Conservation (phyloP, 2,113 vertebrate genomes). For the Lepisosteus oculatus region DNA sequence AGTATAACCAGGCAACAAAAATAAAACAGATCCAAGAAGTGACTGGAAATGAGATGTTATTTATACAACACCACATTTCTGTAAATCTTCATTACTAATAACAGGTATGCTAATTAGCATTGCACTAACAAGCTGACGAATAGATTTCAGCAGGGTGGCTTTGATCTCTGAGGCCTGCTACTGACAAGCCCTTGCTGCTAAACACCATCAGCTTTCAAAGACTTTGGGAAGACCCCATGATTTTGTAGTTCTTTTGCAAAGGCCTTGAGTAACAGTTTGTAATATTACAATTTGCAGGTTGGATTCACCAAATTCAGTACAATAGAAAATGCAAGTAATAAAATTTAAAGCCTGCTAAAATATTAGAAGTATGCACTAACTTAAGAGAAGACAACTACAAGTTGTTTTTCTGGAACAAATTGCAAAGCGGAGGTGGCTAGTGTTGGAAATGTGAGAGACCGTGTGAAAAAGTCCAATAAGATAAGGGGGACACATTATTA, state of each 20-base stretch:
- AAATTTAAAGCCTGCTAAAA: neutral
- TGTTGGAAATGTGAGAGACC: too few species aligned
- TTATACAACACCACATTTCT: neutral
- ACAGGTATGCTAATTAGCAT: constrained; percentile 8
- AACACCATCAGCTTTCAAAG: neutral
- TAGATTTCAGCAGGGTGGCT: neutral
- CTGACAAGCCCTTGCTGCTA: neutral
- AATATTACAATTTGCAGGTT: neutral
- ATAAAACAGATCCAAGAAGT: too few species aligned
- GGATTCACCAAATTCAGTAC: neutral
- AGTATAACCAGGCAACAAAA: neutral
- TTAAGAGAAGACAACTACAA: neutral
- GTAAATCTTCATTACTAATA: constrained; percentile 7
- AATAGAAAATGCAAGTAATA: neutral
- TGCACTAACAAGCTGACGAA: constrained; percentile 7
- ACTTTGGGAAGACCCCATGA: neutral
- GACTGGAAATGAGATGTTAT: neutral
- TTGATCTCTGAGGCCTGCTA: neutral
- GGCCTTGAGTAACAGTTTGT: neutral
- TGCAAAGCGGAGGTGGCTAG: too few species aligned
- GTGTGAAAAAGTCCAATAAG: too few species aligned
- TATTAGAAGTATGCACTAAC: neutral
- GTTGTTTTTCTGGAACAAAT: neutral
- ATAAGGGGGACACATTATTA: neutral
- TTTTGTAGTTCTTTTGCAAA: neutral